A percentile compares a stretch with the other conserved stretches of the same genome.
Conservation (phyloP, 2,797 vertebrate species). For the Dallia pectoralis region DNA sequence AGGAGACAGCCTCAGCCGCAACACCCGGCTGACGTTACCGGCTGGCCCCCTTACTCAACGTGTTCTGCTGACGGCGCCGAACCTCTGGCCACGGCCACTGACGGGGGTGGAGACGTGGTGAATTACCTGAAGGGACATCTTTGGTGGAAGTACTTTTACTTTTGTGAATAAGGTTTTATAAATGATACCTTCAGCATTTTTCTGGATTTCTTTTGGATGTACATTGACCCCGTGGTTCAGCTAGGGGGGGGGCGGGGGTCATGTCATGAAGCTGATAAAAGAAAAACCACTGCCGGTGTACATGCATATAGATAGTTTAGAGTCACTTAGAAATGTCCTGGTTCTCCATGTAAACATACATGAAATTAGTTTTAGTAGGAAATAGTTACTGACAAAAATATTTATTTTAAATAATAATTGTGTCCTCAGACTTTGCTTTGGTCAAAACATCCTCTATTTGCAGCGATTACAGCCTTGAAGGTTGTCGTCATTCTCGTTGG, state of each 20-base stretch:
- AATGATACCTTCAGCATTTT: neutral
- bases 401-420: too few relatives aligned
- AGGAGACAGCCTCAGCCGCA: conserved; percentile 34
- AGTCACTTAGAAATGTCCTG: too few relatives aligned
- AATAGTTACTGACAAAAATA: too few relatives aligned
- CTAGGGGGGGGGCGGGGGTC: neutral
- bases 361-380: too few relatives aligned
- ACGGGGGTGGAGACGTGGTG: conserved; percentile 47
- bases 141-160: conserved; percentile 12
- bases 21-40: neutral
- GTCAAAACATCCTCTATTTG: too few relatives aligned
- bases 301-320: too few relatives aligned
- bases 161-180: conserved; percentile 26
- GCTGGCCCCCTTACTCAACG: neutral
- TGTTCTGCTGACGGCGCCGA: neutral
- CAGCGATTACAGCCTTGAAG: too few relatives aligned
- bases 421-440: too few relatives aligned
- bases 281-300: neutral
- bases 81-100: neutral
- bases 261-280: neutral
- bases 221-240: neutral
- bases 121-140: conserved; percentile 44
- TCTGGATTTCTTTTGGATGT: conserved; percentile 13
- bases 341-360: too few relatives aligned
- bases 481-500: too few relatives aligned